Evolutionary conservation across 2,888 invertebrate genomes (phyloP).

Genomic region (Argynnis bischoffii): DNA sequence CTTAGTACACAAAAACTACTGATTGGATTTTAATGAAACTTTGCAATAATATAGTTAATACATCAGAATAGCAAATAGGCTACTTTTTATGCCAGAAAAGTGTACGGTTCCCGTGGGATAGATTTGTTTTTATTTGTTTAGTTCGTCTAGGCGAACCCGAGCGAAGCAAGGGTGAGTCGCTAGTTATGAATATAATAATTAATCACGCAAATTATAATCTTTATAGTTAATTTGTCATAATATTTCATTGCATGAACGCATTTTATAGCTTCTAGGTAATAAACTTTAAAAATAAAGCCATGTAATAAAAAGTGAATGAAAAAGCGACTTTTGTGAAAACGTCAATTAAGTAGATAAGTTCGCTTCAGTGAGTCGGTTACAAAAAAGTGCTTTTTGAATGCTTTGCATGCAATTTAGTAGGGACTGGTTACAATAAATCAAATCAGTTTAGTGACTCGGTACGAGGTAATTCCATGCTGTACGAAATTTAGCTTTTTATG

Average conservation of each 20-base stretch:
- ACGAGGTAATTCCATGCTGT: constrained; percentile 26
- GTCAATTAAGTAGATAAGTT: constrained; percentile 31
- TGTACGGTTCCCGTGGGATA: too few species aligned
- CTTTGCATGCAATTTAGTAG: constrained; percentile 42
- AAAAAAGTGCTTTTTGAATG: constrained; percentile 36
- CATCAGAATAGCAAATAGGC: too few species aligned
- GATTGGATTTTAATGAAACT: too few species aligned
- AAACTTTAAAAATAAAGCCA: constrained; percentile 27
- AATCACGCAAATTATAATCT: neutral
- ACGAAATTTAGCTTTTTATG: constrained; percentile 12
- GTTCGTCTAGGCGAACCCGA: too few species aligned
- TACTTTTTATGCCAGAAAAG: too few species aligned
- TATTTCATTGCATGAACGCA: constrained; percentile 9
- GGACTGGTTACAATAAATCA: constrained; percentile 36
- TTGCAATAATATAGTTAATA: too few species aligned
- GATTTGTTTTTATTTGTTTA: too few species aligned
- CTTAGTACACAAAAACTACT: too few species aligned
- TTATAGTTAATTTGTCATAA: constrained; percentile 7
- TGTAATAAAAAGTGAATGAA: constrained; percentile 19
- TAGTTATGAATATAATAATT: neutral
- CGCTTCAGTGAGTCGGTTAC: constrained; percentile 31
- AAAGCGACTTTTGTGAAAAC: constrained; percentile 27
- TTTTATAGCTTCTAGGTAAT: constrained; percentile 16
- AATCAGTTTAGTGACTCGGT: constrained; percentile 33
- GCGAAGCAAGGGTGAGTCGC: too few species aligned